Base-by-base conservation (phyloP, 2,113 vertebrate species). In the Ranitomeya variabilis region DNA sequence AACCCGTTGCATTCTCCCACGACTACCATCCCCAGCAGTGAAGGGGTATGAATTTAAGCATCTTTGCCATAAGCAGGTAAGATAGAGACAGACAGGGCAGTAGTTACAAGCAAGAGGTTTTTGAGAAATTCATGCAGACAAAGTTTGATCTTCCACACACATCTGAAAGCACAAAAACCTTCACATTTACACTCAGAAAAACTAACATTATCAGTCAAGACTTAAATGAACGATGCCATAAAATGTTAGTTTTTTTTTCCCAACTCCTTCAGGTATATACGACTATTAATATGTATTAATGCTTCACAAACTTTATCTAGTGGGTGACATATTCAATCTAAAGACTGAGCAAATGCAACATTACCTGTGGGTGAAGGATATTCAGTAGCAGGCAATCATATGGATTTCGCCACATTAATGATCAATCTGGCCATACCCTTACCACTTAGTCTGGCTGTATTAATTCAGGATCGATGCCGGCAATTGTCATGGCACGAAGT, bases 21-120 rank as follows among this genome's bases (percentile, higher is more conserved):
- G 59, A 37, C 60, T 62, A 64, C 26, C 16, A 45, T 37, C 80
- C 80, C 67, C 84, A 86, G 67, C 84, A 86, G 84, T 86, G 84
- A 86, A 86, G 84, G 16, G 55, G 55, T 55, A 18, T 23, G 54
- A 71, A 2, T 26, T 54, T 21, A 19, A 54, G n/a, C 51, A 60
- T n/a, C 26, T 74, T 66, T 45, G 54, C 7, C 19, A 52, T 52
- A 57, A 26, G 69, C 14, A 59, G 31, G 59, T 21, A 66, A 9
- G 80, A 16, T 82, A 15, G 15, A 57, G 67, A 59, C 21, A 37
- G 54, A 57, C 4, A 86, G 21, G 69, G 26, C 54, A 86, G 84
- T 55, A 37, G 23, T 62, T 55, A 62, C 16, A 76, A 21, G 69
- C 18, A 8, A 74, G 74, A 74, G 16, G 64, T 71, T 51, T 31